Percentiles rank a stretch among this genome's conserved stretches.
These are phyloP conservation scores for Eulemur macaco DNA, from an alignment of 2,113 vertebrate species.

Conservation along the genomic window DNA sequence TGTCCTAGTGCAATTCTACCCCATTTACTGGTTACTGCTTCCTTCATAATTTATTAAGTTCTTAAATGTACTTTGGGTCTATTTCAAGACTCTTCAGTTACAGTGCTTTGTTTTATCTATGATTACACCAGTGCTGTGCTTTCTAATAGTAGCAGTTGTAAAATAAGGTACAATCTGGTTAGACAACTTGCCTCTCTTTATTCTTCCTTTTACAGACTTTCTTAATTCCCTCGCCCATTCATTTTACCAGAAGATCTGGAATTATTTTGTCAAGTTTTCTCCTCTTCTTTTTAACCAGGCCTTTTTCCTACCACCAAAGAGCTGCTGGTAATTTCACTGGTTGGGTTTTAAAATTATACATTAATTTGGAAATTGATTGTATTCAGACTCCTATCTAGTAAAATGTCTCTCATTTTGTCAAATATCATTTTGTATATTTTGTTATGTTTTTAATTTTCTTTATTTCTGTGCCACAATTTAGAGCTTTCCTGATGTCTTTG, in stretches of 20 bases:
- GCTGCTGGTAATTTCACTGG: not conserved
- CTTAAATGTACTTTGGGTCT: constrained; percentile 27
- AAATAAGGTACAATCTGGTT: not conserved
- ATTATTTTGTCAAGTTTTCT: not conserved
- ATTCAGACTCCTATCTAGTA: not conserved
- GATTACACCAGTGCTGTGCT: not conserved
- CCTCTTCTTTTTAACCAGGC: not conserved
- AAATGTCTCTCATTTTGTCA: not conserved
- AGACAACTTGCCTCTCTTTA: not conserved
- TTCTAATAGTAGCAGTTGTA: not conserved
- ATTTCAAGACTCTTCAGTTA: constrained; percentile 4
- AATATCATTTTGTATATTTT: constrained; percentile 31
- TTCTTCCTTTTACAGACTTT: not conserved
- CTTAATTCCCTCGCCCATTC: not conserved
- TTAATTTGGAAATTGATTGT: constrained; percentile 33
- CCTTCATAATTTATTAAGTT: constrained; percentile 56
- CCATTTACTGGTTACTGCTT: not conserved
- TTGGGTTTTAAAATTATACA: not conserved
- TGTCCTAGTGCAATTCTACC: not conserved
- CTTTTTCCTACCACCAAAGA: not conserved
- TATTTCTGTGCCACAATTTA: not conserved
- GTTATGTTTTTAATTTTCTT: constrained; percentile 42
- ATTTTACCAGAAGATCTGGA: not conserved
- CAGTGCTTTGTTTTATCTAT: not conserved
- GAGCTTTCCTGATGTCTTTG: not conserved